Percentiles rank a stretch among this genome's conserved stretches.
Conservation (phyloP, 1,140 invertebrate genomes). For the Goniozus legneri region DNA sequence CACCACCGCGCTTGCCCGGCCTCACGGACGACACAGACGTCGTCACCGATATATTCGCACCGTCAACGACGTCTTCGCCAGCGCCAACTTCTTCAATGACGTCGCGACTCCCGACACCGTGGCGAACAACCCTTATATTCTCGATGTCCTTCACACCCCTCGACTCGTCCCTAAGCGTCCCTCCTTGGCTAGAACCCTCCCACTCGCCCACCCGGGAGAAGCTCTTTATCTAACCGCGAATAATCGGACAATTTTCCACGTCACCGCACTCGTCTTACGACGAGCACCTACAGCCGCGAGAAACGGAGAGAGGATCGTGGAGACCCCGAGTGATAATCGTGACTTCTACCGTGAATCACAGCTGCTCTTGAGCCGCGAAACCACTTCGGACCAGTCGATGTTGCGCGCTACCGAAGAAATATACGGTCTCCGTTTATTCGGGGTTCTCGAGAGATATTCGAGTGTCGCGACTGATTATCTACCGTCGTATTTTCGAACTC, state of each 20-base stretch:
- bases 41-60: slow-evolving; percentile 1
- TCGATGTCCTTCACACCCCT: neutral
- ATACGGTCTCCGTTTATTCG: neutral
- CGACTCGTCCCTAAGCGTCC: neutral
- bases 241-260: slow-evolving; percentile 48
- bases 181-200: slow-evolving; percentile 9
- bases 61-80: slow-evolving; percentile 1
- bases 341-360: slow-evolving; percentile 26
- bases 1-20: slow-evolving; percentile 3
- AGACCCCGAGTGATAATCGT: slow-evolving; percentile 25
- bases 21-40: slow-evolving; percentile 6
- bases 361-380: neutral
- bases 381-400: neutral
- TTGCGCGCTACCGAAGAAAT: neutral
- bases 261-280: slow-evolving; percentile 38
- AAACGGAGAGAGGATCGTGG: slow-evolving; percentile 24
- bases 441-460: neutral
- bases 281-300: slow-evolving; percentile 18
- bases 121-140: too few relatives aligned
- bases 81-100: neutral
- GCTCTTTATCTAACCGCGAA: slow-evolving; percentile 45
- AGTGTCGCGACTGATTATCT: too few relatives aligned
- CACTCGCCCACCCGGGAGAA: slow-evolving; percentile 19
- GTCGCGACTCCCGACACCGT: too few relatives aligned
- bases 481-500: too few relatives aligned